Conservation (phyloP, 2,113 vertebrate species). For the Myrmecophaga tridactyla region DNA sequence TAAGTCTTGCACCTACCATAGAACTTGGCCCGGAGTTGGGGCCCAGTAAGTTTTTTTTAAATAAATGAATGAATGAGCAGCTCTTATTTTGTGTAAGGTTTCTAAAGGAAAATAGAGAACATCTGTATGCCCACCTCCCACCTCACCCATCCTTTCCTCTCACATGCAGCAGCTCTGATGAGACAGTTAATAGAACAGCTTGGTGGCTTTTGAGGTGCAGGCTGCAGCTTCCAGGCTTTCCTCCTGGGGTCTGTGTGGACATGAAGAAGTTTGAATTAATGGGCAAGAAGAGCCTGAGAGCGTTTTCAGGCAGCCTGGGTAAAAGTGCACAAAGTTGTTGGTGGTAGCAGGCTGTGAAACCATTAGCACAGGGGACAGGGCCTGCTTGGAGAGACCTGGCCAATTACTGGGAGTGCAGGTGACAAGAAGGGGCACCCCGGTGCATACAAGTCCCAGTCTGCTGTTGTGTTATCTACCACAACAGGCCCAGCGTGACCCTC, state of each 20-base stretch:
- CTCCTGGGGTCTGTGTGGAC: background rate
- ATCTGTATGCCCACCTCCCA: background rate
- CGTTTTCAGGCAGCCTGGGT: background rate
- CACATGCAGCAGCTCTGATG: background rate
- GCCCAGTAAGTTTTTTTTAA: background rate
- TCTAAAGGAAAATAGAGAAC: background rate
- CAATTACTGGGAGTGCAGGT: background rate
- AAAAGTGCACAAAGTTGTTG: background rate
- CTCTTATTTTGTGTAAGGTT: background rate
- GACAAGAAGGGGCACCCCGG: background rate
- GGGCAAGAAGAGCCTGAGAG: background rate
- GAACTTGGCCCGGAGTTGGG: background rate
- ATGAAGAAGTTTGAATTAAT: background rate
- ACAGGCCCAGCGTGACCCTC: background rate
- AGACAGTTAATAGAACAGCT: background rate
- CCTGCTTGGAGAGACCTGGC: background rate
- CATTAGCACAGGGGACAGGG: background rate
- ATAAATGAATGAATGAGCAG: background rate
- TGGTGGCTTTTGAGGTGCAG: background rate
- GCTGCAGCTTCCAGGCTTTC: background rate
- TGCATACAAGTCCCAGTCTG: background rate
- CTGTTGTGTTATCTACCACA: background rate
- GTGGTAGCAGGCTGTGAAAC: background rate
- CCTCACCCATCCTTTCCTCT: background rate
- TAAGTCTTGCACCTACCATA: background rate